These are phyloP conservation scores for Apis laboriosa DNA, from an alignment of 1,140 invertebrate species.

Conservation along the genomic window DNA sequence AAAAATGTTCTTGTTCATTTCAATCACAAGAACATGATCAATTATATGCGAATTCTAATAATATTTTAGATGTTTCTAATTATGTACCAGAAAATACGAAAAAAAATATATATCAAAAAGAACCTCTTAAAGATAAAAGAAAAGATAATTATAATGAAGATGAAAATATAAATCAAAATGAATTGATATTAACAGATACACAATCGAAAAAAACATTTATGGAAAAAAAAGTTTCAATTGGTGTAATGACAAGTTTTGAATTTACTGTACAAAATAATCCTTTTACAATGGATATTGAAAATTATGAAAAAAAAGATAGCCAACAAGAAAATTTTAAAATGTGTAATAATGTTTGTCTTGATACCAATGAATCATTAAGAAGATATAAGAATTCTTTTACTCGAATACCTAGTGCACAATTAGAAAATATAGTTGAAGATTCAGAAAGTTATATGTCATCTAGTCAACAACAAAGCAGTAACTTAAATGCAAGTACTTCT, in stretches of 20 bases:
- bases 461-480: constrained; percentile 70
- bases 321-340: constrained; percentile 70
- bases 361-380: constrained; percentile 69
- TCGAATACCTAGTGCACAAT: constrained; percentile 58
- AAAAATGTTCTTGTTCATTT: constrained; percentile 57
- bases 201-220: constrained; percentile 66
- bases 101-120: not conserved
- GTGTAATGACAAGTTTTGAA: constrained; percentile 87
- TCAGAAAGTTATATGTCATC: constrained; percentile 77
- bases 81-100: not conserved
- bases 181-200: constrained; percentile 47
- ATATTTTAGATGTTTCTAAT: constrained; percentile 20
- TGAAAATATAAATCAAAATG: constrained; percentile 36
- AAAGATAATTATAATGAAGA: constrained; percentile 7
- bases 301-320: constrained; percentile 78
- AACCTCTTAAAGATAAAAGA: constrained; percentile 13
- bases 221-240: constrained; percentile 85
- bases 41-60: constrained; percentile 26
- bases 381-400: constrained; percentile 70
- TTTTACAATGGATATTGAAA: constrained; percentile 62
- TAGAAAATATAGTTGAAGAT: constrained; percentile 78
- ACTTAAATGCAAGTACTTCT: constrained; percentile 58
- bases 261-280: constrained; percentile 82
- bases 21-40: constrained; percentile 17
- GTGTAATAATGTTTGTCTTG: constrained; percentile 68